Base-by-base conservation (phyloP, 2,888 invertebrate genomes). In the Heliconius aoede region DNA sequence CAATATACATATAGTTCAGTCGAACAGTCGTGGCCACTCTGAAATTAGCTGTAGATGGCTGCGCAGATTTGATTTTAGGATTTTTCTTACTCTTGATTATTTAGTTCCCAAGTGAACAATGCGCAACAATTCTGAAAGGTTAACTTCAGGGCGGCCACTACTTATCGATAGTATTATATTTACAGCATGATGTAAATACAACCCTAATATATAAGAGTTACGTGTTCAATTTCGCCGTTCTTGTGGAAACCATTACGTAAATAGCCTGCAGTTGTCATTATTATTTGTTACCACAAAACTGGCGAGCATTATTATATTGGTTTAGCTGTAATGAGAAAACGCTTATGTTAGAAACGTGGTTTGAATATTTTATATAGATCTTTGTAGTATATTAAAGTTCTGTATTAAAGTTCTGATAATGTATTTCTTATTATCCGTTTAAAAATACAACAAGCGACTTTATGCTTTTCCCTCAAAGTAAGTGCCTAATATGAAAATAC, bases 251-350 rank as follows among this genome's bases (percentile, higher is more conserved):
- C 60, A 65, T 73, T 78, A 65, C 60, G 64, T 58, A 51, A 73
- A 76, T 55, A 71, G 76, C 40, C 46, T 76, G 69, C 71, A 61
- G 71, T 78, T 71, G 73, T 72, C 73, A 76, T 76, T 76, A 76
- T 72, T 73, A 78, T 73, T 71, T 73, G 61, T 72, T 75, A 72
- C 72, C 46, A 28, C 67, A 51, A 72, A 67, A 65, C 60, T 58
- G 72, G 24, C n/a, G 36, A n/a, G 36, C 65, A 36, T 65, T 65
- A 36, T 65, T 65, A 36, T 65, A 65, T 65, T 65, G 65, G 65
- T 65, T 65, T 65, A 40, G 65, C 65, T 15, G 36, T 65, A 64
- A 64, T 64, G 65, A 65, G 36, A 65, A 65, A 40, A 24, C 24
- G 65, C 65, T 65, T 65, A 65, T 24, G 24, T 15, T 65, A 7